Percentiles rank a stretch among this genome's conserved stretches.
Conservation (phyloP, 2,113 vertebrate species). For the Atherinomorus stipes region DNA sequence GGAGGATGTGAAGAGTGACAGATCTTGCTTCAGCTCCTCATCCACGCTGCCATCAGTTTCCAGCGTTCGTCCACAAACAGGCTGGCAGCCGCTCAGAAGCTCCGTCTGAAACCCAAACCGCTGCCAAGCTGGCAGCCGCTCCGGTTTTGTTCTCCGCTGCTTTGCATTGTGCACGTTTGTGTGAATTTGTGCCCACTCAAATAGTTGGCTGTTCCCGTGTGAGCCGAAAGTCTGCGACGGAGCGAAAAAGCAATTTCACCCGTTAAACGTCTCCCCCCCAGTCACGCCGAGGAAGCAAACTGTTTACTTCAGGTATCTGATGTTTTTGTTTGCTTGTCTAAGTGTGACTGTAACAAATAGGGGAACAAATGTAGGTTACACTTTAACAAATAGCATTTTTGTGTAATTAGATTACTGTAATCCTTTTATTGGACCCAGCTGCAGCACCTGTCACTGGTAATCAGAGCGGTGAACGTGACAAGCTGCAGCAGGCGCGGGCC, state of each 20-base stretch:
- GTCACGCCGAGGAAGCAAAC: not conserved
- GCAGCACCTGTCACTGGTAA: conserved; percentile 74
- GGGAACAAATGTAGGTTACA: conserved; percentile 58
- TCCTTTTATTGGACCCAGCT: conserved; percentile 69
- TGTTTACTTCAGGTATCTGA: conserved; percentile 16
- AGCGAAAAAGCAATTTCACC: conserved; percentile 47
- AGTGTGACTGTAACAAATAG: conserved; percentile 51
- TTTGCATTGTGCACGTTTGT: conserved; percentile 64
- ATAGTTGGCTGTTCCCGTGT: conserved; percentile 51
- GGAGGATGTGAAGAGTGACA: conserved; percentile 15
- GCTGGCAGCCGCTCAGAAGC: conserved; percentile 61
- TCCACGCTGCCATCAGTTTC: conserved; percentile 18
- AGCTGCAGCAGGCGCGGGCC: conserved; percentile 58
- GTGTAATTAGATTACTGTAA: conserved; percentile 74
- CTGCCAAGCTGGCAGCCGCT: conserved; percentile 71
- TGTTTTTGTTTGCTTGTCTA: conserved; percentile 42
- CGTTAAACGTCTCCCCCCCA: conserved; percentile 32
- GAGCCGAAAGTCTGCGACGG: conserved; percentile 44
- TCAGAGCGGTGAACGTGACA: conserved; percentile 68
- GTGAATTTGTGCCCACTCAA: conserved; percentile 67
- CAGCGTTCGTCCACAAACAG: conserved; percentile 59
- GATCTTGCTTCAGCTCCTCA: conserved; percentile 21
- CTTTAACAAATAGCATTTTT: conserved; percentile 70
- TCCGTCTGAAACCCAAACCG: conserved; percentile 57
- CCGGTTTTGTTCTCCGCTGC: conserved; percentile 69